Evolutionary conservation across 1,140 invertebrate genomes (phyloP), one percentile per base, ranked within the genome.

Genomic region (Saccostrea glomerata): DNA sequence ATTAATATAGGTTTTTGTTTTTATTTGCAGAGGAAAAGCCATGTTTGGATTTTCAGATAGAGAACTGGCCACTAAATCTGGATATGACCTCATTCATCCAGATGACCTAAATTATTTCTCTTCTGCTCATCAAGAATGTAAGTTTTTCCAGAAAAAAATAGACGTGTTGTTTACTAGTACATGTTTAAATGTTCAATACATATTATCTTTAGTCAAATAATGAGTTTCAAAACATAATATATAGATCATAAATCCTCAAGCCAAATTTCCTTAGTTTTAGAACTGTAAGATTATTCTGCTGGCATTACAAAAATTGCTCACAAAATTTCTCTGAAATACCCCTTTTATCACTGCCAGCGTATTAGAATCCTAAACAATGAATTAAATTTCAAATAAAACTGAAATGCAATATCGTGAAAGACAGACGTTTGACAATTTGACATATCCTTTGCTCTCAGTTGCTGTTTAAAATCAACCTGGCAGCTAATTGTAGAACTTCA

Each of bases 51-150:
- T 98, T 94, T 97, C 97, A 2, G 98, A 99, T 94, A 96, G 97
- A 0, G 99, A 99, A 94, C 95, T 99, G 82, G 97, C 97, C 3
- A 98, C 97, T 91, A 97, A 98, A 95, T 98, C 98, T 54, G 98
- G 98, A 87, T 99, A 99, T 95, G 98, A 99, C 95, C 96, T 99
- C 92, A 98, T 99, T 85, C 98, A 99, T 96, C 99, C 98, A 92
- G 98, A 99, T 94, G 99, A 99, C 95, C 95, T 99, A 77, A 97
- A 98, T 2, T 99, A 99, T 94, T 98, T 99, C 12, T 98, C 98
- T n/a, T 98, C 98, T 92, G 99, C 99, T 83, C 99, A 99, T 96
- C 98, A 99, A 96, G 98, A 99, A 97, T 96, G 99, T 99, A 96
- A 98, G 98, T 97, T 11, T 40, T 15, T 56, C 23, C 0, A 70